phyloP scores from a whole-genome alignment of 2,797 vertebrate genomes.

The Ptychobarbus kaznakovi region DNA sequence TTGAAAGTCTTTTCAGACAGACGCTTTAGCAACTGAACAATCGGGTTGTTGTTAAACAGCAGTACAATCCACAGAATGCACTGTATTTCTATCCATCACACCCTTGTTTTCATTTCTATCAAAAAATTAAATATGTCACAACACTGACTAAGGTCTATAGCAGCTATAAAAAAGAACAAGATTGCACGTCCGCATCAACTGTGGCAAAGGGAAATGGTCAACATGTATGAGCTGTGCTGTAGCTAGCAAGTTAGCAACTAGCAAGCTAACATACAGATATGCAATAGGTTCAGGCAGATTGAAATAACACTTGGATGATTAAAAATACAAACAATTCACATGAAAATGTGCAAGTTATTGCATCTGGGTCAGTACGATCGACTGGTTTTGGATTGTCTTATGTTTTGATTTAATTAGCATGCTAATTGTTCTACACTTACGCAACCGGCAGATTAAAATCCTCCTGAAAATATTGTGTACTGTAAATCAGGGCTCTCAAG shows the following conservation, averaged over 20 bases:
- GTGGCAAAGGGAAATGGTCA: background rate
- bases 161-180: background rate
- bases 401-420: background rate
- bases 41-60: background rate
- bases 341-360: background rate
- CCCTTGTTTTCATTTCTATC: background rate
- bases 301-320: background rate
- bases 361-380: too few species aligned
- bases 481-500: too few species aligned
- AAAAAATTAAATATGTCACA: background rate
- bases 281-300: background rate
- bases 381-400: background rate
- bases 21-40: background rate
- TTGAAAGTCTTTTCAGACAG: background rate
- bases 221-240: background rate
- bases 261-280: background rate
- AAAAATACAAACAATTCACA: background rate
- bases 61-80: background rate
- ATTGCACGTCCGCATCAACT: background rate
- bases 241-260: slow-evolving; percentile 3
- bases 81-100: background rate
- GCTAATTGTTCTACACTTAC: background rate
- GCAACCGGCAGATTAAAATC: background rate
- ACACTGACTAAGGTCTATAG: background rate
- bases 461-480: background rate